These are phyloP conservation scores for Thymallus thymallus DNA, from an alignment of 2,113 vertebrate species.

Conservation along the genomic window DNA sequence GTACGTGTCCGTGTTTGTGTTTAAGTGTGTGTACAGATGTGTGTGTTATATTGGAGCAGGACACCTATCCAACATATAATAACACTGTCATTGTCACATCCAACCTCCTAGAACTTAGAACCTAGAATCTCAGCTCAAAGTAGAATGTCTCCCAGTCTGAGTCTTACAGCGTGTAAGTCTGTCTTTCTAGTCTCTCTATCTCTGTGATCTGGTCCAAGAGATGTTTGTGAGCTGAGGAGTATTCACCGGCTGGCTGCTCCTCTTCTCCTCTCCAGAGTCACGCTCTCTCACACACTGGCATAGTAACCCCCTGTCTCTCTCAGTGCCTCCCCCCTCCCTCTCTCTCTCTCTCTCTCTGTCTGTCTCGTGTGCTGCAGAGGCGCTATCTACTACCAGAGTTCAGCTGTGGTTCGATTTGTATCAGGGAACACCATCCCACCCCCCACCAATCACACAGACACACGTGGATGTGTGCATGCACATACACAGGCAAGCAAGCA, in stretches of 20 bases:
- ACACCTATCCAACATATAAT: neutral
- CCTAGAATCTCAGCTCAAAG: neutral
- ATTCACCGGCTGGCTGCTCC: conserved; percentile 47
- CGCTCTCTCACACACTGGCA: conserved; percentile 11
- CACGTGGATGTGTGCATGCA: no score
- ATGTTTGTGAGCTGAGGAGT: conserved; percentile 51
- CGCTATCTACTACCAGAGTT: no score
- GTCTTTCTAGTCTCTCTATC: neutral
- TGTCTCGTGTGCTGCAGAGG: no score
- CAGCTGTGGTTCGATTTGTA: no score
- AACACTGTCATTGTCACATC: conserved; percentile 38
- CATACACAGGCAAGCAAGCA: no score
- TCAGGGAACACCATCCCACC: no score
- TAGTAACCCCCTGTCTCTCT: no score
- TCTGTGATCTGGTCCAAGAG: conserved; percentile 51
- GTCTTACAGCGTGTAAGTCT: neutral
- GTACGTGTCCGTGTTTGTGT: neutral
- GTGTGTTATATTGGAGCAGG: neutral
- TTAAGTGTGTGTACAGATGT: neutral
- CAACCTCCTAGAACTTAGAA: conserved; percentile 12
- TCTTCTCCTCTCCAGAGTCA: conserved; percentile 27
- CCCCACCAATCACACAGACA: neutral
- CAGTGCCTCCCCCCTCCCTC: no score
- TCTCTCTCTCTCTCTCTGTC: no score
- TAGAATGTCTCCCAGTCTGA: neutral